Percentiles rank a stretch among this genome's conserved stretches.
Evolutionary conservation across 2,797 vertebrate species (phyloP).

Genomic region (Euphonia xanthogaster): DNA sequence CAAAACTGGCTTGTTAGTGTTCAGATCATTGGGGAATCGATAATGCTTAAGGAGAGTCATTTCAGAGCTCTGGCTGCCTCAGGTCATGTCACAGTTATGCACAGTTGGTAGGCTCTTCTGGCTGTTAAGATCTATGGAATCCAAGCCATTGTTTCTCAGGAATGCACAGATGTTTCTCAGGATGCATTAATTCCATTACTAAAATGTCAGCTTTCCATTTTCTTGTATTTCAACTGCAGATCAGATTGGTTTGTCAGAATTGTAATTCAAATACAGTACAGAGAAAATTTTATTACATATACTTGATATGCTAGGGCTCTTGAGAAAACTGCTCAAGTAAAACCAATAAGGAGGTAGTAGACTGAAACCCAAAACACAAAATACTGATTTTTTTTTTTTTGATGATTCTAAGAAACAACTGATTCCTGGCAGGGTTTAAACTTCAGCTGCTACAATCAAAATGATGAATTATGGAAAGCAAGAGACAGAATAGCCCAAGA

Average conservation of each 20-base stretch:
- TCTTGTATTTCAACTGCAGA: background rate
- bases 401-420: background rate
- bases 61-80: background rate
- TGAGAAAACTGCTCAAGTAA: slow-evolving; percentile 1
- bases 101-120: background rate
- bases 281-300: background rate
- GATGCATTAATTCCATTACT: background rate
- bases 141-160: slow-evolving; percentile 11
- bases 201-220: slow-evolving; percentile 1
- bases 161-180: slow-evolving; percentile 27
- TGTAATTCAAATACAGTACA: background rate
- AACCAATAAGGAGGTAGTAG: background rate
- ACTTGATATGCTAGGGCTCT: background rate
- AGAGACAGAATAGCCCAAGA: background rate
- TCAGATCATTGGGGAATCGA: background rate
- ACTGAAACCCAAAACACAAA: background rate
- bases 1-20: background rate
- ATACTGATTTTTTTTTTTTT: background rate
- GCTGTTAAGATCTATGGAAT: background rate
- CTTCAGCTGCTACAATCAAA: background rate
- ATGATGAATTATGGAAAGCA: background rate
- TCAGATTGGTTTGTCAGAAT: background rate
- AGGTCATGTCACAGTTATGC: background rate
- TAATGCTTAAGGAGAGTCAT: background rate
- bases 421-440: background rate